Evolutionary conservation across 2,113 vertebrate genomes (phyloP).

Genomic region (Chlamydotis undulata): DNA sequence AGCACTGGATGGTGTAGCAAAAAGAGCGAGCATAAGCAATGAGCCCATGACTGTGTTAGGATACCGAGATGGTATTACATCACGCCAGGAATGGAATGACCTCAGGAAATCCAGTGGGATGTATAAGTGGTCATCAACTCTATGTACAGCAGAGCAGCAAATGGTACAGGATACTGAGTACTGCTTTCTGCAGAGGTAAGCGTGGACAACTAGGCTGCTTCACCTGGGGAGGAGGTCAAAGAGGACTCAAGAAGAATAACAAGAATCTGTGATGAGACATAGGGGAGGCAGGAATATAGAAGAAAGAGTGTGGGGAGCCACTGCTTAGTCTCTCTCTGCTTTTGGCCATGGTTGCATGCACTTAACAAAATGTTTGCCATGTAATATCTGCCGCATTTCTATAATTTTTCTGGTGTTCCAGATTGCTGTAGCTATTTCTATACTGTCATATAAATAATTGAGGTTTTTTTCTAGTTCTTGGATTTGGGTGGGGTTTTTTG

Average conservation of each 20-base stretch:
- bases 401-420: neutral
- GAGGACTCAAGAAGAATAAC: neutral
- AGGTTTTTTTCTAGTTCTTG: neutral
- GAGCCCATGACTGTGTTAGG: neutral
- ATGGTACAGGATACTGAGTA: neutral
- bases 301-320: neutral
- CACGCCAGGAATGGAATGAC: neutral
- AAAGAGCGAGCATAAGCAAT: neutral
- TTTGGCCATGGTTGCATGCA: neutral
- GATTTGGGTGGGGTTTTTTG: neutral
- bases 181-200: neutral
- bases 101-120: neutral
- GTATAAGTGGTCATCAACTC: neutral
- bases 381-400: neutral
- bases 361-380: neutral
- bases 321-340: neutral
- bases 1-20: neutral
- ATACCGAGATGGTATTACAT: neutral
- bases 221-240: neutral
- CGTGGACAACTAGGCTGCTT: neutral
- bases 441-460: slow-evolving; percentile 1
- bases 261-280: neutral
- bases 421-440: neutral
- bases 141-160: neutral
- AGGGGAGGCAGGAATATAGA: neutral